A percentile compares a stretch with the other conserved stretches of the same genome.
These are phyloP conservation scores for Remorina albescens DNA, from an alignment of 2,797 vertebrate genomes.

Conservation along the genomic window DNA sequence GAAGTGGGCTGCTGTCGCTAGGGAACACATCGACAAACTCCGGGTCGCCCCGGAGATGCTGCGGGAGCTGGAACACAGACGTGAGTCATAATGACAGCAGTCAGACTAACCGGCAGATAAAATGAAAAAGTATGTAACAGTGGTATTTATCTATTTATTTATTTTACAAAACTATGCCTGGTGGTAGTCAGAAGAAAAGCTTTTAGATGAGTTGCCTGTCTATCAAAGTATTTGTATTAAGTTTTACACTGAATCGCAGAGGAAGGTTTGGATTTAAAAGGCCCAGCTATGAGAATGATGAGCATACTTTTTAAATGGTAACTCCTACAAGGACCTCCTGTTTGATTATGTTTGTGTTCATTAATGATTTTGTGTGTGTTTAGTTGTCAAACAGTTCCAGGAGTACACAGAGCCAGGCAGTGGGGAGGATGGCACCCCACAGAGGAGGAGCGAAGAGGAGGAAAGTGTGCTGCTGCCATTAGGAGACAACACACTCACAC, in stretches of 20 bases:
- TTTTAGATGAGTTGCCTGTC: background rate
- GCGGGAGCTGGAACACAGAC: constrained; percentile 94
- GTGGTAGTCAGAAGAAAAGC: background rate
- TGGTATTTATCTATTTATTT: background rate
- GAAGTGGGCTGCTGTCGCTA: constrained; percentile 96
- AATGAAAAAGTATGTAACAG: background rate
- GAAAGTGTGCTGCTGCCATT: constrained; percentile 95
- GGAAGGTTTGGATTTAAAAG: background rate
- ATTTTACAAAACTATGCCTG: background rate
- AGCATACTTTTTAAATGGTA: too few species aligned
- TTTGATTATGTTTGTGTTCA: constrained; percentile 30
- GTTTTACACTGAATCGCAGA: background rate
- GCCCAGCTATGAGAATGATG: background rate
- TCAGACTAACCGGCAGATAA: background rate
- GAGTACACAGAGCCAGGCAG: constrained; percentile 96
- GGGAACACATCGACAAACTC: constrained; percentile 97
- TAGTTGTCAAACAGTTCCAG: constrained; percentile 98
- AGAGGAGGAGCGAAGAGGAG: constrained; percentile 93
- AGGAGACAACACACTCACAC: constrained; percentile 95
- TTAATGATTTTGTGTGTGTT: constrained; percentile 51
- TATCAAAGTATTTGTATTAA: constrained; percentile 6
- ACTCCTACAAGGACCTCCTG: background rate
- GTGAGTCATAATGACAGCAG: constrained; percentile 84
- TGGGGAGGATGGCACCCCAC: constrained; percentile 92
- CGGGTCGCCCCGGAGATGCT: constrained; percentile 95